Percentiles rank a stretch among this genome's conserved stretches.
Evolutionary conservation across 2,113 vertebrate species (phyloP).

Genomic region (Rhabdomys dilectus): DNA sequence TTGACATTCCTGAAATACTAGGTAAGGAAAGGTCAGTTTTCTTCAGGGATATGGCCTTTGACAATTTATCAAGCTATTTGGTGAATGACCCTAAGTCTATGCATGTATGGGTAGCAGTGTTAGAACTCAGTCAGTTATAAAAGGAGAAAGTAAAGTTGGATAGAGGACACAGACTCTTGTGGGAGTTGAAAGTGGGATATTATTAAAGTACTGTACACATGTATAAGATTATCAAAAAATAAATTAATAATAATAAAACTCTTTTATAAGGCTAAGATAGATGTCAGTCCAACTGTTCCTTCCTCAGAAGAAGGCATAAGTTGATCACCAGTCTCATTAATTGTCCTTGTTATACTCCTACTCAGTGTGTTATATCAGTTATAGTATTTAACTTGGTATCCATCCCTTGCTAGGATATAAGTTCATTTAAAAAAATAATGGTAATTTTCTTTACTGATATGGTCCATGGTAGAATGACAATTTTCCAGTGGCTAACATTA

Average conservation of each 20-base stretch:
- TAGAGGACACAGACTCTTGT: background rate
- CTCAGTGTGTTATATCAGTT: no score
- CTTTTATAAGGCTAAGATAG: background rate
- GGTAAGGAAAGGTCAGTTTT: background rate
- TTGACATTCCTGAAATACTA: background rate
- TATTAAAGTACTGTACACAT: background rate
- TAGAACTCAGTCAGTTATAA: no score
- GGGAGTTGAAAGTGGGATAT: background rate
- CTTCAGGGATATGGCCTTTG: background rate
- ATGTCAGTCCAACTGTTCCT: background rate
- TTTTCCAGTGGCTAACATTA: background rate
- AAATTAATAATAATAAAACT: background rate
- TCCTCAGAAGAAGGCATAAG: background rate
- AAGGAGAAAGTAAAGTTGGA: no score
- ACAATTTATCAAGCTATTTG: background rate
- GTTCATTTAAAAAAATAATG: background rate
- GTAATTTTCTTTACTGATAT: background rate
- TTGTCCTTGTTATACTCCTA: accelerated
- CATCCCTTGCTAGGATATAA: background rate
- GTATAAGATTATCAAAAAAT: background rate
- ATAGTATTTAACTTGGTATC: background rate
- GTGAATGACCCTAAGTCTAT: no score
- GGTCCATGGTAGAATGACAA: background rate
- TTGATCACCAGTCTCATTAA: background rate
- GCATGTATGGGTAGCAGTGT: background rate